phyloP scores from a whole-genome alignment of 2,888 invertebrate genomes.

The Nemotelus nigrinus region DNA sequence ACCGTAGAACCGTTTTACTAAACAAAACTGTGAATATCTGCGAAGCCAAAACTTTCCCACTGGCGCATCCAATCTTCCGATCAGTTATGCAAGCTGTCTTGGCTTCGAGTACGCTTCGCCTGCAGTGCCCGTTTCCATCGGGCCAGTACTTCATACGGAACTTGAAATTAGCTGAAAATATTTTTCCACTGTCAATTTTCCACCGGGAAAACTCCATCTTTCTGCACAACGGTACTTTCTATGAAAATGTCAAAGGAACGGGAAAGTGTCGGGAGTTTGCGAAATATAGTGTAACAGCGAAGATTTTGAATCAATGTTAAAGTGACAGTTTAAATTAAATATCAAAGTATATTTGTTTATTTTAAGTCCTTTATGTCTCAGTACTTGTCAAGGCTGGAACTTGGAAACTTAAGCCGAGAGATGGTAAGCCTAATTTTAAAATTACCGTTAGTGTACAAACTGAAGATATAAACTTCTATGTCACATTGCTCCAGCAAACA shows the following conservation, averaged over 20 bases:
- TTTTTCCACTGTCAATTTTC: not conserved
- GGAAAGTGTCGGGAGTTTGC: not conserved
- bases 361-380: no score
- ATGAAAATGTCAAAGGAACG: not conserved
- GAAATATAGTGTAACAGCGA: not conserved
- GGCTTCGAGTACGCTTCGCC: not conserved
- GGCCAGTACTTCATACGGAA: not conserved
- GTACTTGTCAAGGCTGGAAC: no score
- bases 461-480: no score
- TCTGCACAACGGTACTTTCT: not conserved
- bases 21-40: conserved; percentile 1
- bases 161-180: not conserved
- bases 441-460: no score
- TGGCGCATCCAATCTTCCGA: not conserved
- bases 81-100: not conserved
- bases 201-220: not conserved
- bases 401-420: no score
- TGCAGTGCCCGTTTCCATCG: not conserved
- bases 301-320: not conserved
- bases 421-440: no score
- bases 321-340: not conserved
- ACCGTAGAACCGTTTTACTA: not conserved
- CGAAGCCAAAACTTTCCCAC: not conserved
- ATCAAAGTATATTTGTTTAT: no score
- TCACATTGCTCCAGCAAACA: not conserved